Evolutionary conservation across 2,113 vertebrate species (phyloP).

Genomic region (Trochalopteron elliotii): DNA sequence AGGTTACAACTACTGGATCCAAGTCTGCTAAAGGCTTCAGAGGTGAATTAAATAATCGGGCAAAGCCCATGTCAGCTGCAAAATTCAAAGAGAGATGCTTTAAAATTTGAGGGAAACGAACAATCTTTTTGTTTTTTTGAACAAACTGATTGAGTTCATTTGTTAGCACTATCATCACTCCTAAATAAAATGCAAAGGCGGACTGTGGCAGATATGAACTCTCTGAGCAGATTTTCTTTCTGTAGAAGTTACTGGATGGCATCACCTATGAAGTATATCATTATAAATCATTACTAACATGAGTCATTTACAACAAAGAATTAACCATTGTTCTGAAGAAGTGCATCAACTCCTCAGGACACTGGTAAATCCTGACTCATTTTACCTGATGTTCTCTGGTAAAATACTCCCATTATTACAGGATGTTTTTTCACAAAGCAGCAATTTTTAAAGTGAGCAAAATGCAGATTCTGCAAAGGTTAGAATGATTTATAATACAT

Average conservation of each 20-base stretch:
- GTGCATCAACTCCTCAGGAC: conserved; percentile 45
- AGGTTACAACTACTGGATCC: conserved; percentile 99
- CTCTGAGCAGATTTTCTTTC: background rate
- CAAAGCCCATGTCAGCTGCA: conserved; percentile 99
- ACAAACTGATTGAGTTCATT: conserved; percentile 1
- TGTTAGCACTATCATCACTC: conserved; percentile 25
- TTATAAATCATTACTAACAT: conserved; percentile 69
- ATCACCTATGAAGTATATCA: conserved; percentile 41
- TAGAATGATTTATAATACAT: conserved; percentile 72
- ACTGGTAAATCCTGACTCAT: conserved; percentile 47
- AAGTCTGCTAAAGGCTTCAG: conserved; percentile 99
- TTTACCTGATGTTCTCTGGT: conserved; percentile 2
- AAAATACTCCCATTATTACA: conserved; percentile 8
- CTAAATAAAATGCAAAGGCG: conserved; percentile 22
- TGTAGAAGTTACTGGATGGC: conserved; percentile 28
- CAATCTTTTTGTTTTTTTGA: background rate
- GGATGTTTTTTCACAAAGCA: background rate
- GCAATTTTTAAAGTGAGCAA: background rate
- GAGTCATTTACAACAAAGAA: conserved; percentile 28
- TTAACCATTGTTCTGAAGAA: conserved; percentile 63
- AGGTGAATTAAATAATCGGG: conserved; percentile 99
- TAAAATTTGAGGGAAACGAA: conserved; percentile 17
- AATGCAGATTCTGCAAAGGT: conserved; percentile 38
- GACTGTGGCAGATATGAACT: background rate
- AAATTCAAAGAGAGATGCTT: conserved; percentile 59